phyloP scores from a whole-genome alignment of 2,797 vertebrate genomes.

The Taeniopygia guttata region DNA sequence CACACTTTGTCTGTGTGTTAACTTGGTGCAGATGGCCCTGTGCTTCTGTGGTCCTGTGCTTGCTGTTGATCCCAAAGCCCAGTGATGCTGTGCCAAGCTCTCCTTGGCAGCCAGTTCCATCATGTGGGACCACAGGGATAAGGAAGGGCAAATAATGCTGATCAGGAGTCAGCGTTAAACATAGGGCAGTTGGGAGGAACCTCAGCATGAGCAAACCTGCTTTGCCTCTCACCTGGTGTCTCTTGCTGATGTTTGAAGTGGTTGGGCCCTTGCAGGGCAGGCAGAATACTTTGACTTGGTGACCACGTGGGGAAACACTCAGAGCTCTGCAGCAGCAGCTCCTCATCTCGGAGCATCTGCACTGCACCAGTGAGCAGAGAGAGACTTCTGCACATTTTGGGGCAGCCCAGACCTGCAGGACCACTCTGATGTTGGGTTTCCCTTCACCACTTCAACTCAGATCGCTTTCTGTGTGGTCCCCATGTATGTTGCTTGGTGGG shows the following conservation, averaged over 20 bases:
- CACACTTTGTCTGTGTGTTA: background rate
- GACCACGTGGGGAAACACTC: background rate
- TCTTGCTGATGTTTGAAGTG: slow-evolving; percentile 26
- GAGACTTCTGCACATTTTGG: background rate
- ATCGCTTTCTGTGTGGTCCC: background rate
- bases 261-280: background rate
- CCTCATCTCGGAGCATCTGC: background rate
- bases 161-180: background rate
- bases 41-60: background rate
- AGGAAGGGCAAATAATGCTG: background rate
- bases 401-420: background rate
- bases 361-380: background rate
- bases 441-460: background rate
- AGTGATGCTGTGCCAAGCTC: background rate
- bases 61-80: slow-evolving; percentile 19
- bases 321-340: background rate
- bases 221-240: background rate
- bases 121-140: background rate
- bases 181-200: background rate
- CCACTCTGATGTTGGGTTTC: background rate
- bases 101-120: background rate
- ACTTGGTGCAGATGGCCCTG: background rate
- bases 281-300: background rate
- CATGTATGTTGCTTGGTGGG: background rate
- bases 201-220: background rate